Evolutionary conservation across 2,797 vertebrate genomes (phyloP).

Genomic region (Anabacerthia variegaticeps): DNA sequence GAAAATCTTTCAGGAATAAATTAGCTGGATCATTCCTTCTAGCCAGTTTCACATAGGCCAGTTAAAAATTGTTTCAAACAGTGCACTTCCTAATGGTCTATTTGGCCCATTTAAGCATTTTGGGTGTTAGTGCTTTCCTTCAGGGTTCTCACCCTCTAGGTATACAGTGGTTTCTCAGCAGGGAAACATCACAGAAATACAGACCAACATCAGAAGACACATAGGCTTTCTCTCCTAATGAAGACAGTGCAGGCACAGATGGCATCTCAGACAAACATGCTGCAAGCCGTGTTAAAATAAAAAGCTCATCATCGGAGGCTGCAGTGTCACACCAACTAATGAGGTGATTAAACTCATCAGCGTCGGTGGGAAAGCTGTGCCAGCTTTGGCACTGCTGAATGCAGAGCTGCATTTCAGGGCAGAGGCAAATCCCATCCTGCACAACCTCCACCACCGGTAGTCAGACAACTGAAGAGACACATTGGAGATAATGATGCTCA

Average conservation of each 20-base stretch:
- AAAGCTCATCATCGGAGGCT: constrained; percentile 38
- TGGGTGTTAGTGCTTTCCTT: background rate
- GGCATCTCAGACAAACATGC: constrained; percentile 33
- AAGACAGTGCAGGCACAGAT: constrained; percentile 46
- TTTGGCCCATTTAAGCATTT: background rate
- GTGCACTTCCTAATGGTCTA: background rate
- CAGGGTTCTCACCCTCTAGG: background rate
- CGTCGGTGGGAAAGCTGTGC: constrained; percentile 3
- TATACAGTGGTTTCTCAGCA: constrained; percentile 22
- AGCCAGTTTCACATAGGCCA: background rate
- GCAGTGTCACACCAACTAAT: constrained; percentile 58
- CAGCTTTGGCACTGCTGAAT: background rate
- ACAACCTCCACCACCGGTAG: background rate
- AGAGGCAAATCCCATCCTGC: background rate
- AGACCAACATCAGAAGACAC: constrained; percentile 4
- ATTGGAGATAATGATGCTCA: rapidly evolving
- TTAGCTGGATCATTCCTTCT: background rate
- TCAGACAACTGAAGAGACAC: background rate
- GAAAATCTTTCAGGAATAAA: constrained; percentile 6
- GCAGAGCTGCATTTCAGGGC: background rate
- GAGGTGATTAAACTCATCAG: constrained; percentile 58
- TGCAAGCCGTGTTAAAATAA: constrained; percentile 20
- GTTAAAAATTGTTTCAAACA: background rate
- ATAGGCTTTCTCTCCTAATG: constrained; percentile 13
- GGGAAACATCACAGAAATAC: constrained; percentile 11